These are phyloP conservation scores for Empis stercorea DNA, from an alignment of 2,888 invertebrate species.

Conservation along the genomic window DNA sequence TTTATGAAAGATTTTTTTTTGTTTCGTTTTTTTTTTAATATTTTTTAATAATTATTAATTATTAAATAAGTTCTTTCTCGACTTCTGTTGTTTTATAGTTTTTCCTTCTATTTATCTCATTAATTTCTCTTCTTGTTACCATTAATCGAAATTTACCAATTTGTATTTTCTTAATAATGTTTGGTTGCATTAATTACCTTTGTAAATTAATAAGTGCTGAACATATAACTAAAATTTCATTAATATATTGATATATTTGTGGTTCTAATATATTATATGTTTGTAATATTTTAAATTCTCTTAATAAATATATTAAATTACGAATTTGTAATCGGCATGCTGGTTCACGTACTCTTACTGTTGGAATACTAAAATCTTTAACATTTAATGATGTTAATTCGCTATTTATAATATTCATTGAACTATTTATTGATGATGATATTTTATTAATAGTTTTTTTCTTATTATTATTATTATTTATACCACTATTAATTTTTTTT, in stretches of 20 bases:
- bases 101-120: too few relatives aligned
- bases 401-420: slow-evolving; percentile 25
- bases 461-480: too few relatives aligned
- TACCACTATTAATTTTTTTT: slow-evolving; percentile 7
- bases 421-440: slow-evolving; percentile 6
- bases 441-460: slow-evolving; percentile 7
- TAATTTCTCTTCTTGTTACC: too few relatives aligned
- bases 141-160: too few relatives aligned
- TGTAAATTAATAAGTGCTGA: slow-evolving; percentile 31
- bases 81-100: too few relatives aligned
- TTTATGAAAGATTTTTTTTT: too few relatives aligned
- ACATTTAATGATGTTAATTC: slow-evolving; percentile 27
- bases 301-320: slow-evolving; percentile 23
- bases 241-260: slow-evolving; percentile 27
- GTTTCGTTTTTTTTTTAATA: too few relatives aligned
- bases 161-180: too few relatives aligned
- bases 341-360: slow-evolving; percentile 25
- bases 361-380: slow-evolving; percentile 27
- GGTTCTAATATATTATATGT: slow-evolving; percentile 27
- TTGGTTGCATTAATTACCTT: slow-evolving; percentile 16
- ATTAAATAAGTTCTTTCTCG: too few relatives aligned
- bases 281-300: slow-evolving; percentile 29
- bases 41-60: too few relatives aligned
- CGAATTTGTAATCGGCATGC: slow-evolving; percentile 30
- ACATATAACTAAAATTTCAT: slow-evolving; percentile 30